Conservation (phyloP, 2,113 vertebrate species). For the Calypte anna region DNA sequence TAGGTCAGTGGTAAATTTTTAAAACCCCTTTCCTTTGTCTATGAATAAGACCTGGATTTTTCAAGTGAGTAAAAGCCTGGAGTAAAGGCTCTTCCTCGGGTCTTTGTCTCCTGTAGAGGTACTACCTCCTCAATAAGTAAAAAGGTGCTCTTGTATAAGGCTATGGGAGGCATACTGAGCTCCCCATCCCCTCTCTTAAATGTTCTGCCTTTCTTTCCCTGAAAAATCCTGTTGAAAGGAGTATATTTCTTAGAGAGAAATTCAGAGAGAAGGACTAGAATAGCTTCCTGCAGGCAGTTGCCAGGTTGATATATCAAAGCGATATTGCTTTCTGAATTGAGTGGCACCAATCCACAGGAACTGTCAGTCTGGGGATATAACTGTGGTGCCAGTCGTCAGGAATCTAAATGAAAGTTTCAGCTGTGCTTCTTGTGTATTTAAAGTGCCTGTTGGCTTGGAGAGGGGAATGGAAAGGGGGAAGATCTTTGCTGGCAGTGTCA, state of each 20-base stretch:
- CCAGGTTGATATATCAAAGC: slow-evolving; percentile 56
- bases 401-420: slow-evolving; percentile 57
- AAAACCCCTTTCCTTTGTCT: neutral
- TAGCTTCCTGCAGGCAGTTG: slow-evolving; percentile 63
- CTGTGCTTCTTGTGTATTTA: slow-evolving; percentile 30
- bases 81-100: slow-evolving; percentile 20
- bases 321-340: slow-evolving; percentile 67
- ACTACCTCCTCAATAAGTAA: slow-evolving; percentile 65
- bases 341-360: slow-evolving; percentile 65
- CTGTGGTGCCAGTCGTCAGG: slow-evolving; percentile 57
- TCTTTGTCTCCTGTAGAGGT: slow-evolving; percentile 39
- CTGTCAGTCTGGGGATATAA: slow-evolving; percentile 63
- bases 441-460: slow-evolving; percentile 1
- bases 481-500: neutral
- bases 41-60: slow-evolving; percentile 9
- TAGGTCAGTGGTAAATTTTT: slow-evolving; percentile 18
- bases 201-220: slow-evolving; percentile 16
- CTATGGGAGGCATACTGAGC: neutral
- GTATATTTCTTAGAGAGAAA: slow-evolving; percentile 44
- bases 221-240: slow-evolving; percentile 54
- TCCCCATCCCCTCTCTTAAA: slow-evolving; percentile 52
- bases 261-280: slow-evolving; percentile 62
- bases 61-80: neutral
- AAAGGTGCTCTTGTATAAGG: slow-evolving; percentile 31
- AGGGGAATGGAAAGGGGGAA: neutral